phyloP scores from a whole-genome alignment of 2,113 vertebrate species.

The Corvus cornix region DNA sequence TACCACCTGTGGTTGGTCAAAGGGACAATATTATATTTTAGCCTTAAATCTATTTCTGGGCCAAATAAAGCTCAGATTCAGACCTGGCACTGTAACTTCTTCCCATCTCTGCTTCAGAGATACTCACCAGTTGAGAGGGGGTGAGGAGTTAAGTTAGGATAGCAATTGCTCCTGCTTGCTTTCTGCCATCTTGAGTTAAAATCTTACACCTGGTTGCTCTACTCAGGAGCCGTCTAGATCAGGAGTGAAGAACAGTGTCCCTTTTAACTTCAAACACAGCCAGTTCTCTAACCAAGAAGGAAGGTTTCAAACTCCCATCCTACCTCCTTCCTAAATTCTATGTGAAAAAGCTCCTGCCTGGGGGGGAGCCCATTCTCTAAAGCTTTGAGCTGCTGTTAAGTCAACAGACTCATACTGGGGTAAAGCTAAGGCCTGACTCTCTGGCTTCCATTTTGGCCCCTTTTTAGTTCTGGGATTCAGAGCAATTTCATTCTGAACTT shows the following conservation, averaged over 20 bases:
- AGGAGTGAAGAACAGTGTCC: background rate
- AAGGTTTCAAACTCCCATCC: background rate
- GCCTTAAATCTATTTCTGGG: background rate
- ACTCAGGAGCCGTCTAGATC: background rate
- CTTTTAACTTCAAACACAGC: background rate
- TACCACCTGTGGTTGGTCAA: background rate
- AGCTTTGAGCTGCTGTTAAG: background rate
- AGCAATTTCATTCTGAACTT: background rate
- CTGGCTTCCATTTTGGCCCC: background rate
- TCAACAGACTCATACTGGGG: background rate
- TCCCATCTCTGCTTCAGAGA: background rate
- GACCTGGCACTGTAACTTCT: background rate
- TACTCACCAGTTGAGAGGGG: background rate
- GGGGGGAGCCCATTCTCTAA: background rate
- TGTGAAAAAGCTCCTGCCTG: background rate
- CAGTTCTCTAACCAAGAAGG: background rate
- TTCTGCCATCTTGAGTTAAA: background rate
- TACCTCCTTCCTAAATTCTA: background rate
- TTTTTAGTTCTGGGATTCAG: background rate
- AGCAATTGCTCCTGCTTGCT: background rate
- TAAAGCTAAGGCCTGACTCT: background rate
- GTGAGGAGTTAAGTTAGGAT: background rate
- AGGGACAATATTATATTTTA: background rate
- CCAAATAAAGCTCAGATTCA: background rate
- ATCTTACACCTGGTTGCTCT: background rate